A percentile compares a stretch with the other conserved stretches of the same genome.
Evolutionary conservation across 37 sponge, comb jelly and placozoan genomes (phyloP).

Genomic region (Halichondria panicea): DNA sequence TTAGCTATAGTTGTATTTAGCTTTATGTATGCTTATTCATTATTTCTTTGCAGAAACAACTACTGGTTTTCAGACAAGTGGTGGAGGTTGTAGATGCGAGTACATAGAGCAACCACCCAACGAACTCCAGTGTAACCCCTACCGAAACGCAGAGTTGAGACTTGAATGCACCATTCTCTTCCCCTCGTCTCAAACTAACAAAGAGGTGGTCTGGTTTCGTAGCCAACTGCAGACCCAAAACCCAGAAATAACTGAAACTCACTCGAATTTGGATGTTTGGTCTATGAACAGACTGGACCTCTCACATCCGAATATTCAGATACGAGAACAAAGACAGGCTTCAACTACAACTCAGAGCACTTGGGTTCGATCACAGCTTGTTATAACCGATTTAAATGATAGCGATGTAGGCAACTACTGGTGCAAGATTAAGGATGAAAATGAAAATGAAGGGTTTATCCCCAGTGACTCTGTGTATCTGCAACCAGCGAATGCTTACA

Average conservation of each 20-base stretch:
- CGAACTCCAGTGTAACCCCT: conserved; percentile 27
- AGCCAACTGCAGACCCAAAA: background rate
- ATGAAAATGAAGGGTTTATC: background rate
- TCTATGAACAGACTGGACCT: background rate
- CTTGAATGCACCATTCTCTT: conserved; percentile 15
- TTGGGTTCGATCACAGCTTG: background rate
- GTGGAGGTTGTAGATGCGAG: conserved; percentile 5
- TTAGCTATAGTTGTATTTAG: too few relatives aligned
- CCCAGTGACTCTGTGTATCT: conserved; percentile 22
- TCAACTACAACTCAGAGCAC: background rate
- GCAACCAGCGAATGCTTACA: background rate
- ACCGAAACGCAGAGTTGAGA: conserved; percentile 8
- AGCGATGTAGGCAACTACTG: conserved; percentile 4
- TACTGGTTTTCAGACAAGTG: too few relatives aligned
- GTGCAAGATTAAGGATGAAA: conserved; percentile 1
- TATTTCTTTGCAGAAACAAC: too few relatives aligned
- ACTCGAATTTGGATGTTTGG: background rate
- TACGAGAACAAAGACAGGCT: background rate
- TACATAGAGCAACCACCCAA: conserved; percentile 32
- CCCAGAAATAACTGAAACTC: background rate
- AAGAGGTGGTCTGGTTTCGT: conserved; percentile 22
- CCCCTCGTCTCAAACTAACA: background rate
- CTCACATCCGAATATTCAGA: background rate
- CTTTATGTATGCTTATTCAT: too few relatives aligned
- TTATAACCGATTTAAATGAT: background rate